Evolutionary conservation across 1,140 invertebrate species (phyloP).

Genomic region (Leptoteleia sp.): DNA sequence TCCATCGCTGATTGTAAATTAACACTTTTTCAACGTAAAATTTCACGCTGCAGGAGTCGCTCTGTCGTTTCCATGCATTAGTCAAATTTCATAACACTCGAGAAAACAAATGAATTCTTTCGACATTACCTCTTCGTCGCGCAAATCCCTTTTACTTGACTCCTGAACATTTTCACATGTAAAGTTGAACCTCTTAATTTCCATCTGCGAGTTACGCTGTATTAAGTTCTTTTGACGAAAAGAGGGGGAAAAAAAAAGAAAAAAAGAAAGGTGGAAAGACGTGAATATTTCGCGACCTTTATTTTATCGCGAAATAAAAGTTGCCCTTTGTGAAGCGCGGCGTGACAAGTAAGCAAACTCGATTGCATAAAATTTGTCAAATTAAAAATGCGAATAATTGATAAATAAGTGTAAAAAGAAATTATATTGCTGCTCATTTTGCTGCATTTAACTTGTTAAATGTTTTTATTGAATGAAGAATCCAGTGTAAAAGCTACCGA

Average conservation of each 20-base stretch:
- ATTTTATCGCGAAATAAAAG: slow-evolving; percentile 14
- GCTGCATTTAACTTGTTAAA: no score
- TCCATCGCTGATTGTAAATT: no score
- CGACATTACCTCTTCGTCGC: slow-evolving; percentile 15
- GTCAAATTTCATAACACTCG: slow-evolving; percentile 4
- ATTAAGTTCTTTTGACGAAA: slow-evolving; percentile 30
- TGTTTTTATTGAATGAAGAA: no score
- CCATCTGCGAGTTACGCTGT: slow-evolving; percentile 16
- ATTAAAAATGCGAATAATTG: no score
- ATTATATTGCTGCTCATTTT: no score
- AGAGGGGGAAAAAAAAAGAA: neutral
- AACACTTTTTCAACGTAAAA: no score
- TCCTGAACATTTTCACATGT: slow-evolving; percentile 40
- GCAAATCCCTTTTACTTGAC: slow-evolving; percentile 23
- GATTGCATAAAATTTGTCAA: no score
- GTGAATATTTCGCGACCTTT: slow-evolving; percentile 16
- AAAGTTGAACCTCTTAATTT: slow-evolving; percentile 36
- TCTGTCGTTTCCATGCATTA: no score
- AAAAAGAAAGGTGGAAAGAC: no score
- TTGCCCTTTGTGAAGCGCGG: neutral
- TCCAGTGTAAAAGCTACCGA: no score
- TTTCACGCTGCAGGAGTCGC: no score
- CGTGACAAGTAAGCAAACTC: slow-evolving; percentile 4
- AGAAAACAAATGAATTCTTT: slow-evolving; percentile 32
- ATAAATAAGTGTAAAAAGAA: no score